phyloP scores from a whole-genome alignment of 1,140 invertebrate species.

The Drosophila neocordata region DNA sequence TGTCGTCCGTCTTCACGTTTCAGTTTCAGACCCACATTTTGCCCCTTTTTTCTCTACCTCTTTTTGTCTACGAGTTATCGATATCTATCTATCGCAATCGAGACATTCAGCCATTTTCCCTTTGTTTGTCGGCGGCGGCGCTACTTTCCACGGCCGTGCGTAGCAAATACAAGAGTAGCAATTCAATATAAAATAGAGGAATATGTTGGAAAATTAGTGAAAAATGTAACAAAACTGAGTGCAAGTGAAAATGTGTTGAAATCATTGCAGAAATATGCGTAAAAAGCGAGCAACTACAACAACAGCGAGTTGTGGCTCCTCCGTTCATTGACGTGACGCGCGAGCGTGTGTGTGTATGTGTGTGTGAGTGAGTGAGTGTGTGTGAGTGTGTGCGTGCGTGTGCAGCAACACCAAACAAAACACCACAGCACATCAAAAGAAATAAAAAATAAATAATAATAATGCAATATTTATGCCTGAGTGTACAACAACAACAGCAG shows the following conservation, averaged over 20 bases:
- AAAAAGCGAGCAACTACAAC: slow-evolving; percentile 63
- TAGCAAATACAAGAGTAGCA: slow-evolving; percentile 60
- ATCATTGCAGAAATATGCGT: slow-evolving; percentile 63
- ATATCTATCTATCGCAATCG: slow-evolving; percentile 31
- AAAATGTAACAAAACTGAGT: slow-evolving; percentile 72
- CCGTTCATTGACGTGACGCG: slow-evolving; percentile 79
- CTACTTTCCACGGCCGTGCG: slow-evolving; percentile 65
- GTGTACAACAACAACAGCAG: slow-evolving; percentile 52
- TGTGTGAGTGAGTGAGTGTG: slow-evolving; percentile 34
- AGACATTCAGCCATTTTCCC: slow-evolving; percentile 73
- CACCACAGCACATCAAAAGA: slow-evolving; percentile 50
- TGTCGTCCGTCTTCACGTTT: slow-evolving; percentile 49
- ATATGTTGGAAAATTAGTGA: slow-evolving; percentile 51
- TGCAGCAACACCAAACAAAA: slow-evolving; percentile 60
- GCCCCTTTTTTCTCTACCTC: slow-evolving; percentile 76
- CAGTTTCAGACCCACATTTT: slow-evolving; percentile 50
- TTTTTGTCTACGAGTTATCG: slow-evolving; percentile 63
- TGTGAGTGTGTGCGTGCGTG: slow-evolving; percentile 46
- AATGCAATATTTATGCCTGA: slow-evolving; percentile 53
- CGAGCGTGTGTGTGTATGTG: slow-evolving; percentile 48
- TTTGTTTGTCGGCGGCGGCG: slow-evolving; percentile 73
- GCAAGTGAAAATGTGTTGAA: slow-evolving; percentile 43
- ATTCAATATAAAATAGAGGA: slow-evolving; percentile 52
- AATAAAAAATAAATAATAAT: slow-evolving; percentile 58
- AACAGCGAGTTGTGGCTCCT: slow-evolving; percentile 69